Evolutionary conservation across 2,797 vertebrate species (phyloP).

Genomic region (Pelobates cultripes): DNA sequence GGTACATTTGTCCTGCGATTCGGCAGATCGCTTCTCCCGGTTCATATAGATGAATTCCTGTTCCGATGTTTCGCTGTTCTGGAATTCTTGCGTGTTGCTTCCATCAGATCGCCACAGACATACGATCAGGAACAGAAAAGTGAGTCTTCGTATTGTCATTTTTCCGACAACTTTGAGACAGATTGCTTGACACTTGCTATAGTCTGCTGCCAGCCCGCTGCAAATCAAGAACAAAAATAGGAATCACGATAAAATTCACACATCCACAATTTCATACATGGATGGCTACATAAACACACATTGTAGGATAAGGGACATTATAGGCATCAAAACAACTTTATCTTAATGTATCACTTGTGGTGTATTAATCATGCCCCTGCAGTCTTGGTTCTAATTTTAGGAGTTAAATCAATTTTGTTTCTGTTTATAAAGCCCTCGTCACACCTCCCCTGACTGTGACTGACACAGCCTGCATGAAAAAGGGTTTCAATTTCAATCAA

Average conservation of each 20-base stretch:
- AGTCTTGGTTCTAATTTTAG: too few species aligned
- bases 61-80: conserved; percentile 75
- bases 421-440: too few species aligned
- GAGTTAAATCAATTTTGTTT: too few species aligned
- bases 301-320: too few species aligned
- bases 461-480: too few species aligned
- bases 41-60: conserved; percentile 85
- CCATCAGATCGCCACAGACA: conserved; percentile 61
- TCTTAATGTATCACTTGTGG: too few species aligned
- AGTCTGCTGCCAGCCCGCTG: conserved; percentile 61
- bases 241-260: background rate
- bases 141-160: conserved; percentile 66
- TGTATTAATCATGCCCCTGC: too few species aligned
- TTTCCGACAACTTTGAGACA: conserved; percentile 58
- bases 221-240: conserved; percentile 53
- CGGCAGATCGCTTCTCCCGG: conserved; percentile 79
- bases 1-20: conserved; percentile 86
- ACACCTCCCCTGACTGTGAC: too few species aligned
- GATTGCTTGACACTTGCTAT: conserved; percentile 44
- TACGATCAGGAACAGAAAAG: conserved; percentile 67
- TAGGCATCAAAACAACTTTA: too few species aligned
- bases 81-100: conserved; percentile 74
- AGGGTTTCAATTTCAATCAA: too few species aligned
- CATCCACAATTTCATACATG: too few species aligned
- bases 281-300: too few species aligned